Base-by-base conservation (phyloP, 2,888 invertebrate species). In the Tigriopus californicus region DNA sequence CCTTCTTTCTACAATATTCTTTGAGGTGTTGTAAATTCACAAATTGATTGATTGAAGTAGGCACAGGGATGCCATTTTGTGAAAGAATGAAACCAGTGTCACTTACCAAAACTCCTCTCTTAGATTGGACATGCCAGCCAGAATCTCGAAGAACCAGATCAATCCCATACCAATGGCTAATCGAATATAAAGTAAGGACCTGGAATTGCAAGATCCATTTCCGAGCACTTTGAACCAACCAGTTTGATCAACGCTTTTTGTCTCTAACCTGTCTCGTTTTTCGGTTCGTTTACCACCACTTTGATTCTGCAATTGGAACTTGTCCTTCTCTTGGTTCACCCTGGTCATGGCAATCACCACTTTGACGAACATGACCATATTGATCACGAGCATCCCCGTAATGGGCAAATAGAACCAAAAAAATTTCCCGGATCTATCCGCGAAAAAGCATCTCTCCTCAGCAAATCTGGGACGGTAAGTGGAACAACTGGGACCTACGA, bases 91-190 rank as follows among this genome's bases (percentile, higher is more conserved):
- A n/a, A n/a, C n/a, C n/a, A n/a, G n/a, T n/a, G n/a, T n/a, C n/a
- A n/a, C 8, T 33, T 33, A 33, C 33, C 33, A 33, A 5, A 8
- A 5, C 33, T 33, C 33, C 33, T 33, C 33, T 3, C 33, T 33
- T 3, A 8, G 20, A 51, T 40, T 18, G 20, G 41, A 18, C 22
- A 40, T 13, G 18, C 42, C 42, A 5, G 54, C 40, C 6, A 54
- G 15, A 24, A 54, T 54, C 40, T 54, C 54, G 24, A 54, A 54
- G 18, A 24, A 40, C 54, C 54, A 54, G 13, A 54, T 54, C 11
- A 54, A 41, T 18, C 54, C 54, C 54, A 54, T 54, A 10, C 54
- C 54, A 25, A 54, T 8, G 18, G 41, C 40, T 10, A 54, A 24
- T 41, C 41, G 40, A 18, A 33, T 15, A 41, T 18, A 54, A 13